Evolutionary conservation across 2,888 invertebrate species (phyloP).

Genomic region (Drosophila merina): DNA sequence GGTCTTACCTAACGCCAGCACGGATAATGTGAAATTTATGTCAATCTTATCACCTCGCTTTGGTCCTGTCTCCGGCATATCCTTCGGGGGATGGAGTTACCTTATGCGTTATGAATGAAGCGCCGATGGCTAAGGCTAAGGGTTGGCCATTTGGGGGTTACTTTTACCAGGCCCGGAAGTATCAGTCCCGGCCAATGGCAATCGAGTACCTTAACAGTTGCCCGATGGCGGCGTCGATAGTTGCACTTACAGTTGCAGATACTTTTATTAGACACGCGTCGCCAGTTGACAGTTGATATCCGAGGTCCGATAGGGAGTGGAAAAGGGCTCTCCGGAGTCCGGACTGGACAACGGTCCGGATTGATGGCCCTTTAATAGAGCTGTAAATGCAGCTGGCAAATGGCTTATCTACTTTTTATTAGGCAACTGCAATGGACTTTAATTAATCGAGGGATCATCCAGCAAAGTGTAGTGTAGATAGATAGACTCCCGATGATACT

Average conservation of each 20-base stretch:
- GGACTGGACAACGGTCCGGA: conserved; percentile 36
- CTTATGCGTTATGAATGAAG: conserved; percentile 67
- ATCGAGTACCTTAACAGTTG: conserved; percentile 60
- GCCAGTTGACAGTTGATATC: conserved; percentile 51
- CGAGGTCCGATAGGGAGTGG: conserved; percentile 37
- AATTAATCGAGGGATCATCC: conserved; percentile 33
- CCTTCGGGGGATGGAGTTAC: conserved; percentile 51
- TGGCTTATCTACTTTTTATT: conserved; percentile 36
- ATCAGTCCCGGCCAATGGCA: conserved; percentile 58
- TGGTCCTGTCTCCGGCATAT: conserved; percentile 13
- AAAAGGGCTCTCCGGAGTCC: conserved; percentile 37
- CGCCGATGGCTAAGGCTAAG: conserved; percentile 28
- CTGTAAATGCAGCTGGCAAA: conserved; percentile 65
- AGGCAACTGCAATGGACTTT: conserved; percentile 34
- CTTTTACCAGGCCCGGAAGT: conserved; percentile 39
- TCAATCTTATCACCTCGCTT: conserved; percentile 70
- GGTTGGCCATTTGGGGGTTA: conserved; percentile 52
- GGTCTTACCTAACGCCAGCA: conserved; percentile 49
- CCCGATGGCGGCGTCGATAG: conserved; percentile 65
- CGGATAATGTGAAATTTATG: conserved; percentile 75
- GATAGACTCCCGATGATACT: neutral
- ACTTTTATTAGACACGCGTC: conserved; percentile 77
- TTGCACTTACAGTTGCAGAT: conserved; percentile 53
- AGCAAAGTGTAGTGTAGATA: conserved; percentile 1
- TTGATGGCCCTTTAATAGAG: conserved; percentile 71